Base-by-base conservation (phyloP, 2,888 invertebrate genomes). In the Baronia brevicornis region DNA sequence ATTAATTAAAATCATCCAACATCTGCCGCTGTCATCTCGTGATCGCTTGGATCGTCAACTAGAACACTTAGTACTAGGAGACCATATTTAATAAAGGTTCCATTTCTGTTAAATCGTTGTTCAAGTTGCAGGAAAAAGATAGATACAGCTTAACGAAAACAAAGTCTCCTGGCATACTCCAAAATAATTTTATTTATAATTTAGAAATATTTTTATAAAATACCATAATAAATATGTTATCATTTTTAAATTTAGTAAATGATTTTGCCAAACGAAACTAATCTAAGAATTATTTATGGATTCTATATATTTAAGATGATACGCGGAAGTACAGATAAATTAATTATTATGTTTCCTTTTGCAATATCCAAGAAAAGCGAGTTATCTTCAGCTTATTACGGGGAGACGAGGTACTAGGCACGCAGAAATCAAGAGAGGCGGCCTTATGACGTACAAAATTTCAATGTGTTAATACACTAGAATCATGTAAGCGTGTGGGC, bases 381-480 rank as follows among this genome's bases (percentile, higher is more conserved):
- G 73, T 77, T 77, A 79, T 78, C 79, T 78, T 74, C 74, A 75
- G 79, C 82, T 84, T 82, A 80, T 84, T 84, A 84, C 78, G 71
- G 68, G 67, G 73, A 79, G 73, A 59, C 67, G 60, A 51, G 55
- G 68, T 78, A 84, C 80, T 60, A 82, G 82, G 80, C 69, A 55
- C 52, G 53, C 73, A 78, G 67, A 71, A 61, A 66, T 57, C 52
- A 61, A 54, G 55, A 67, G 77, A 75, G 66, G 62, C 58, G 51
- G 53, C 59, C 60, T 61, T 64, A 63, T 80, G 77, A 78, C 77
- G 77, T 72, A 62, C 59, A 56, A 46, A 55, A 56, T 60, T 56
- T 66, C 62, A 59, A 61, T 70, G 68, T 65, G 44, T 45, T 43
- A 50, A 46, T 48, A 44, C 48, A 55, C 49, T 59, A 54, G 57